A percentile compares a stretch with the other conserved stretches of the same genome.
Conservation (phyloP, 2,888 invertebrate genomes). For the Eilema sororculum region DNA sequence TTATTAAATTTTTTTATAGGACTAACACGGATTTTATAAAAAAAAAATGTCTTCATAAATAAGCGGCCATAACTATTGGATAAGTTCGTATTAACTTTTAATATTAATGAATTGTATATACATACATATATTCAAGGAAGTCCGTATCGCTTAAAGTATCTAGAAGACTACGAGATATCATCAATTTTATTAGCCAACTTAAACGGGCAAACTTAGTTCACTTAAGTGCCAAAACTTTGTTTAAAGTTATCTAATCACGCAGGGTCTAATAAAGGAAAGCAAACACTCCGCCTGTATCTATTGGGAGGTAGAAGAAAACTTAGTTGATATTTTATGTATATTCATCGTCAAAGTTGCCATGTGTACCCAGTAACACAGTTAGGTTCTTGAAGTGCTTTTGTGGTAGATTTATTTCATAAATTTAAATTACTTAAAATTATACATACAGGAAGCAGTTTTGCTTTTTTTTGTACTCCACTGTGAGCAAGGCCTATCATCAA, state of each 20-base stretch:
- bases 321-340: constrained; percentile 24
- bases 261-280: constrained; percentile 34
- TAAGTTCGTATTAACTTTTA: neutral
- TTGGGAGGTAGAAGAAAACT: constrained; percentile 33
- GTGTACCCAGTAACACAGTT: neutral
- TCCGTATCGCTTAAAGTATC: neutral
- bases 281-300: constrained; percentile 17
- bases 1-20: too few relatives aligned
- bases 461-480: too few relatives aligned
- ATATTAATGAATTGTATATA: too few relatives aligned
- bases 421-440: neutral
- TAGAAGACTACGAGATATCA: neutral
- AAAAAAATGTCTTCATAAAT: neutral
- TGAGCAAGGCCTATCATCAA: too few relatives aligned
- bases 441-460: too few relatives aligned
- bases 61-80: neutral
- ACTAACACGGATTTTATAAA: too few relatives aligned
- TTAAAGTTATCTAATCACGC: constrained; percentile 42
- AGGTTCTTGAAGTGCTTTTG: neutral
- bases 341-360: neutral
- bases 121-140: neutral
- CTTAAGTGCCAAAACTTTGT: constrained; percentile 29
- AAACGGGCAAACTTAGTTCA: constrained; percentile 22
- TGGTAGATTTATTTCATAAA: neutral
- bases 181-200: constrained; percentile 4